These are phyloP conservation scores for Copidosoma aretas DNA, from an alignment of 2,888 invertebrate genomes.

Conservation along the genomic window DNA sequence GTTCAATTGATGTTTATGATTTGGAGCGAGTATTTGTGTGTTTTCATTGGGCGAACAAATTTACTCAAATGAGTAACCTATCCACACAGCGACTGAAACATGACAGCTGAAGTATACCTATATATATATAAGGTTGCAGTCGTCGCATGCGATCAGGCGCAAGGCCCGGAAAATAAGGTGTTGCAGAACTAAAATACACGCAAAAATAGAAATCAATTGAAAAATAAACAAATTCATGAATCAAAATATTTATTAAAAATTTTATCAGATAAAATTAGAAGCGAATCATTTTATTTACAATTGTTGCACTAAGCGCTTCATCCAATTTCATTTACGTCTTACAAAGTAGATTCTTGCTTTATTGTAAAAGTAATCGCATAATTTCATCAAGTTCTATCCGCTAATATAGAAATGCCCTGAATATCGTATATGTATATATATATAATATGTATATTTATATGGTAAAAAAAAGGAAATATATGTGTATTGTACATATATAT, in stretches of 20 bases:
- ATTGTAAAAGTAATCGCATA: constrained; percentile 31
- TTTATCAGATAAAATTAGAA: neutral
- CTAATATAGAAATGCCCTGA: no score
- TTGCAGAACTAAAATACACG: neutral
- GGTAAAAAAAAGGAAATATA: constrained; percentile 24
- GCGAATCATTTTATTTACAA: constrained; percentile 38
- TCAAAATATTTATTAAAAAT: neutral
- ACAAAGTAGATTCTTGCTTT: constrained; percentile 11
- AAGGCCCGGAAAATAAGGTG: no score
- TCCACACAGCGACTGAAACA: no score
- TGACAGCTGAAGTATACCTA: no score
- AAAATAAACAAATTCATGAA: constrained; percentile 7
- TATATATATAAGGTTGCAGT: no score
- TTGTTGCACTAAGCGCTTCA: constrained; percentile 21
- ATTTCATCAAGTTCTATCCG: neutral
- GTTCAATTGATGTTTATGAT: neutral
- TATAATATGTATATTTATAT: constrained; percentile 6
- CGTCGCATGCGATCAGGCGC: no score
- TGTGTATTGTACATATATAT: no score
- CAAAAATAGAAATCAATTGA: neutral
- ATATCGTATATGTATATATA: neutral
- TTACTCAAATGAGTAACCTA: no score
- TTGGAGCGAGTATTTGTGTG: neutral
- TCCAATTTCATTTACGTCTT: constrained; percentile 24
- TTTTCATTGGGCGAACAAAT: no score